Base-by-base conservation (phyloP, 2,888 invertebrate species). In the Drosophila limbata region DNA sequence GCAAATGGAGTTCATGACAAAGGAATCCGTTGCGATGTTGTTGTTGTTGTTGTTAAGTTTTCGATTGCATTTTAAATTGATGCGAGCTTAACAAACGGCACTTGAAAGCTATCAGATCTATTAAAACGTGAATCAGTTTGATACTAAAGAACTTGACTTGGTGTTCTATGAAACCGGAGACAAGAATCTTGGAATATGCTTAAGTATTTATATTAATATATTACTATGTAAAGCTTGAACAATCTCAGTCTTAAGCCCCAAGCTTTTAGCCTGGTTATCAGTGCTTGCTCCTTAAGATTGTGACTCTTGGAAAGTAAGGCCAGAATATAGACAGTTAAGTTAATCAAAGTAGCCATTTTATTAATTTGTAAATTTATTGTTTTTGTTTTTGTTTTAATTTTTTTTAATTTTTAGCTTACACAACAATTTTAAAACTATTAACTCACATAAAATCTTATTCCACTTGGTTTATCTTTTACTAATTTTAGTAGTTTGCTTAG, bases 1-100 rank as follows among this genome's bases (percentile, higher is more conserved):
- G 80, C 63, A 69, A 75, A 79, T 73, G 40, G n/a, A 48, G 70
- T 79, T 62, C 69, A 73, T 44, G 21, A 44, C 62, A 69, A 65
- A 28, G 28, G 17, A 67, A 56, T 6, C 55, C 15, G 42, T n/a
- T 42, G 42, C 10, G 9, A 10, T 28, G 28, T 45, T 28, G 44
- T 11, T 11, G 44, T 11, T 40, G 21, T 13, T 44, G 56, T 48
- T 66, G 70, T 56, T 60, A 28, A 6, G 4, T 17, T 39, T 50
- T 64, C 39, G 33, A 21, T 39, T 48, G 21, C 60, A 76, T 52
- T 75, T 39, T 2, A 25, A 42, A 57, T 64, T 52, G 19, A 66
- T 63, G 19, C 50, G 39, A 37, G 47, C 69, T 55, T 57, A 50
- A 59, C 44, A 13, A 62, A 31, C 60, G 63, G 3, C 37, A 35